These are phyloP conservation scores for Ameiurus melas DNA, from an alignment of 2,113 vertebrate genomes.

Conservation along the genomic window DNA sequence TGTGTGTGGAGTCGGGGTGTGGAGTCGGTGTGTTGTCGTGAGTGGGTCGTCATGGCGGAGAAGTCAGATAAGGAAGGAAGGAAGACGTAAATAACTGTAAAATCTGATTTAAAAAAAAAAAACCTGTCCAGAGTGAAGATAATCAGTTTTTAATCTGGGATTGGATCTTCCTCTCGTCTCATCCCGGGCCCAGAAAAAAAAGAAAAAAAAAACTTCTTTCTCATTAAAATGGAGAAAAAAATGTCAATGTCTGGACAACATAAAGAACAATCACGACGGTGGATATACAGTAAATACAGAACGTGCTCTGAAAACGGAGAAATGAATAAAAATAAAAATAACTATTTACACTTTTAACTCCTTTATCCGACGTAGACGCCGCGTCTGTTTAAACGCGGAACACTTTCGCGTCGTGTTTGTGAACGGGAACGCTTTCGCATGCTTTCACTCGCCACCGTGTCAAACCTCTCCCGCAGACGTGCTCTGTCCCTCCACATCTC, in stretches of 20 bases:
- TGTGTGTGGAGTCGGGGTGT: too few species aligned
- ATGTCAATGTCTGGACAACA: background rate
- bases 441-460: background rate
- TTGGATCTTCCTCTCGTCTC: background rate
- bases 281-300: background rate
- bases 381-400: background rate
- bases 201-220: background rate
- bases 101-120: constrained; percentile 36
- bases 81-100: background rate
- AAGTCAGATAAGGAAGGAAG: constrained; percentile 50
- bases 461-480: background rate
- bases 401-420: background rate
- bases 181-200: background rate
- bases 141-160: constrained; percentile 34
- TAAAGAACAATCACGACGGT: background rate
- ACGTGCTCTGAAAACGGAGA: background rate
- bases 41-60: background rate
- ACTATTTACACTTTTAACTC: background rate
- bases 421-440: background rate
- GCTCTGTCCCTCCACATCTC: background rate
- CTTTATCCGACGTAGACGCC: background rate
- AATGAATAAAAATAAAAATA: background rate
- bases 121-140: background rate
- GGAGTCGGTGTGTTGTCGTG: background rate
- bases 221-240: background rate